Evolutionary conservation across 2,797 vertebrate genomes (phyloP).

Genomic region (Oryzias dopingdopingensis): DNA sequence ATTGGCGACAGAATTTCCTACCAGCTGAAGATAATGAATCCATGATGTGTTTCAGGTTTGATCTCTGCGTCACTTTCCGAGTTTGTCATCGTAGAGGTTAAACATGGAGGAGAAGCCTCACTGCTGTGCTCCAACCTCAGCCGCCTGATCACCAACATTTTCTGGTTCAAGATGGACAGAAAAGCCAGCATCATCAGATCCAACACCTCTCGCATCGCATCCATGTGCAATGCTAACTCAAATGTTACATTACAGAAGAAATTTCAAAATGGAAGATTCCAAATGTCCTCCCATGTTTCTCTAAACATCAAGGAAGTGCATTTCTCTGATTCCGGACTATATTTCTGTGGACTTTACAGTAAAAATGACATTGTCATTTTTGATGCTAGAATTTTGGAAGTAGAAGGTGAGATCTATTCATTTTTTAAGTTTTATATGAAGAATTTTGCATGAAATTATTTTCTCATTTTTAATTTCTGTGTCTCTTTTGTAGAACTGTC

Average conservation of each 20-base stretch:
- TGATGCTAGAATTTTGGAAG: background rate
- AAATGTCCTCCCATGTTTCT: background rate
- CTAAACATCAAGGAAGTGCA: slow-evolving; percentile 5
- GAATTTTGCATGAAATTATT: no score
- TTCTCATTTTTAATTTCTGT: no score
- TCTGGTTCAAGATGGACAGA: slow-evolving; percentile 32
- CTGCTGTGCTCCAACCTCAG: slow-evolving; percentile 24
- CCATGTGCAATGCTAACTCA: background rate
- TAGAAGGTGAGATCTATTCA: slow-evolving; percentile 10
- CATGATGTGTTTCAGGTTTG: slow-evolving; percentile 11
- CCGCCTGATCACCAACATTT: background rate
- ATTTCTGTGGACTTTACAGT: slow-evolving; percentile 1
- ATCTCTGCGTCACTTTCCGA: slow-evolving; percentile 5
- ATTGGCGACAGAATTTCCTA: no score
- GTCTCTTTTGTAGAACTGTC: no score
- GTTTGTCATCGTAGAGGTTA: slow-evolving; percentile 7
- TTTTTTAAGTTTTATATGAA: no score
- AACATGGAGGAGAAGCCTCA: slow-evolving; percentile 19
- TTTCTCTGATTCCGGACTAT: slow-evolving; percentile 2
- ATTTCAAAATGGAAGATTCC: background rate
- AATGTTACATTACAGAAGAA: rapidly evolving
- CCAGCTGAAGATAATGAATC: background rate
- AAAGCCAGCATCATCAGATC: background rate
- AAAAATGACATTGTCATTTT: rapidly evolving
- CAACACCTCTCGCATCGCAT: slow-evolving; percentile 10